Evolutionary conservation across 2,888 invertebrate species (phyloP).

Genomic region (Dolichopus griseipennis): DNA sequence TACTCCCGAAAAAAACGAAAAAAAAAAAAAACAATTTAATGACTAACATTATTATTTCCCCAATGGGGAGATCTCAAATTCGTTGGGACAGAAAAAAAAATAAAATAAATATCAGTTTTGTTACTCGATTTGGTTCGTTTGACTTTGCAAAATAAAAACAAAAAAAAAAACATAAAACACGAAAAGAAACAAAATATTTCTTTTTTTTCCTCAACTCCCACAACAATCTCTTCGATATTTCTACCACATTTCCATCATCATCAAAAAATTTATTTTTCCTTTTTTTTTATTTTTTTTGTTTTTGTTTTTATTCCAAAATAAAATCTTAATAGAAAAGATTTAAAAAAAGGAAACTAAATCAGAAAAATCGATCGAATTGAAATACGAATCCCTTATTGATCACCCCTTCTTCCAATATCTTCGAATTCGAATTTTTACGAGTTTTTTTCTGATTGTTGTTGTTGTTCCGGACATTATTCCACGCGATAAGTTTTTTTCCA

Average conservation of each 20-base stretch:
- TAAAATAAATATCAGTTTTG: neutral
- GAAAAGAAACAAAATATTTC: neutral
- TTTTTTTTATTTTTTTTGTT: neutral
- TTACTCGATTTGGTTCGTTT: conserved; percentile 6
- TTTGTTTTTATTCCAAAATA: neutral
- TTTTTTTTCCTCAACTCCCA: neutral
- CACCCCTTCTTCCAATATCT: neutral
- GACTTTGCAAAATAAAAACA: neutral
- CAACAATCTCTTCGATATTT: too few species aligned
- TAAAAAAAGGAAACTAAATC: too few species aligned
- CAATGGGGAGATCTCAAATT: neutral
- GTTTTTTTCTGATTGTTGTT: too few species aligned
- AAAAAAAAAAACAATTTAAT: neutral
- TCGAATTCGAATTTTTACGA: neutral
- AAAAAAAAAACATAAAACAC: neutral
- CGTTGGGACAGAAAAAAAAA: neutral
- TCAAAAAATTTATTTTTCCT: neutral
- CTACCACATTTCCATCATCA: neutral
- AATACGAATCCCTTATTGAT: too few species aligned
- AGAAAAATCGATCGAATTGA: too few species aligned
- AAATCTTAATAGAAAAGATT: neutral
- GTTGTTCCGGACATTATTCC: neutral
- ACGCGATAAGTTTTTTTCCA: neutral
- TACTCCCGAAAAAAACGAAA: neutral
- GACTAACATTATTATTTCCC: conserved; percentile 1